Evolutionary conservation across 2,888 invertebrate genomes (phyloP).

Genomic region (Ormyrus rosae): DNA sequence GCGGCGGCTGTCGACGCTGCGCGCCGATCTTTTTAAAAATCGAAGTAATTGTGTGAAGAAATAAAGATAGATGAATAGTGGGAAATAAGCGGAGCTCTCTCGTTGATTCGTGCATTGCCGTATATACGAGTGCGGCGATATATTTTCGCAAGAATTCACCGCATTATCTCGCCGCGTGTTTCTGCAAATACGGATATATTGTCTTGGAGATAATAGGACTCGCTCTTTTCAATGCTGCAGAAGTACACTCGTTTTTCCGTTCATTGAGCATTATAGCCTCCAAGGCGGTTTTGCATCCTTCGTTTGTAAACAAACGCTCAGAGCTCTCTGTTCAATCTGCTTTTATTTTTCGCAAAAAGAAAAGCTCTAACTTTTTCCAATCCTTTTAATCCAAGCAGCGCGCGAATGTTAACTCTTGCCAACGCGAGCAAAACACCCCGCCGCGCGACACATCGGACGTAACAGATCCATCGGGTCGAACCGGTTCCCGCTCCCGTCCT

Average conservation of each 20-base stretch:
- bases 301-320: too few relatives aligned
- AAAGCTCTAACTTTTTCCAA: too few relatives aligned
- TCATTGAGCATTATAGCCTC: too few relatives aligned
- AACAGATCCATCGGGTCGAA: constrained; percentile 25
- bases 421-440: not conserved
- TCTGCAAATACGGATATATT: not conserved
- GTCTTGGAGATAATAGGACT: too few relatives aligned
- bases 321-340: too few relatives aligned
- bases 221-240: too few relatives aligned
- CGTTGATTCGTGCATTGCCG: not conserved
- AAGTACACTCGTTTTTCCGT: too few relatives aligned
- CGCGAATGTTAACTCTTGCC: constrained; percentile 6
- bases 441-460: not conserved
- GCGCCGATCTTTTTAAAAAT: not conserved
- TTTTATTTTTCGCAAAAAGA: too few relatives aligned
- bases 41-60: not conserved
- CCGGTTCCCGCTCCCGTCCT: constrained; percentile 14
- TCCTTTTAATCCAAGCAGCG: too few relatives aligned
- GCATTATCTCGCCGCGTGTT: not conserved
- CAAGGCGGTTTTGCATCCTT: too few relatives aligned
- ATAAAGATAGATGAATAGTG: constrained; percentile 15
- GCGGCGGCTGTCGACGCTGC: not conserved
- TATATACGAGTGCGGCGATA: not conserved
- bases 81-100: not conserved
- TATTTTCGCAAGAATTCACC: constrained; percentile 3